Evolutionary conservation across 2,113 vertebrate genomes (phyloP), one percentile per base, ranked within the genome.

Genomic region (Dolichotis patagonum): DNA sequence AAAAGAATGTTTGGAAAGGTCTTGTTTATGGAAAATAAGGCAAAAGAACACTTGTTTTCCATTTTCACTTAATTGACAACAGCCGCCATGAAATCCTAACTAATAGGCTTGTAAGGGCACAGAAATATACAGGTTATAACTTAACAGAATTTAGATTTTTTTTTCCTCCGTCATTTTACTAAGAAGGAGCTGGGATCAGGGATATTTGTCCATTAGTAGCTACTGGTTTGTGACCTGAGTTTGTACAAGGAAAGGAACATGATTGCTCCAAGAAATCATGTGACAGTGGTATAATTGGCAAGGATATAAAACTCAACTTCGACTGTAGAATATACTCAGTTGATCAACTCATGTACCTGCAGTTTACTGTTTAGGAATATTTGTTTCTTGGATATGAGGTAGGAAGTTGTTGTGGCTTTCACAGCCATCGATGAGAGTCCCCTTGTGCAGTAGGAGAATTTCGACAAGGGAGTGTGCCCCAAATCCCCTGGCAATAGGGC

Each of bases 61-160:
- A 62, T 85, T 73, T 97, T 97, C 94, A 58, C 58, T 96, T 97
- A 96, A 94, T 97, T 97, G 78, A 97, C 93, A 94, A 28, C 90
- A 97, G 65, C 94, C 96, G 67, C 97, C 60, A 82, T 94, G 97
- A 97, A 98, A 91, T 91, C 43, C 14, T 58, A 75, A 77, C 87
- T 97, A 65, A 96, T 85, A 73, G 19, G 46, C 43, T 94, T 60
- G 85, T 77, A n/a, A 85, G 38, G 38, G 22, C 81, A 87, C 63
- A 90, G 58, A 86, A 81, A 81, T 93, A 46, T 78, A 46, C 43
- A 92, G 73, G 43, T 92, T 92, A 46, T 63, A 87, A 90, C 14
- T 81, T 80, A 88, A 84, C 11, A 85, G 13, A 92, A 63, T 60
- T 80, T 86, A 46, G 46, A 46, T 75, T 83, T 12, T 91, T 88